phyloP scores from a whole-genome alignment of 2,888 invertebrate species.

The Eristalinus sepulchralis region DNA sequence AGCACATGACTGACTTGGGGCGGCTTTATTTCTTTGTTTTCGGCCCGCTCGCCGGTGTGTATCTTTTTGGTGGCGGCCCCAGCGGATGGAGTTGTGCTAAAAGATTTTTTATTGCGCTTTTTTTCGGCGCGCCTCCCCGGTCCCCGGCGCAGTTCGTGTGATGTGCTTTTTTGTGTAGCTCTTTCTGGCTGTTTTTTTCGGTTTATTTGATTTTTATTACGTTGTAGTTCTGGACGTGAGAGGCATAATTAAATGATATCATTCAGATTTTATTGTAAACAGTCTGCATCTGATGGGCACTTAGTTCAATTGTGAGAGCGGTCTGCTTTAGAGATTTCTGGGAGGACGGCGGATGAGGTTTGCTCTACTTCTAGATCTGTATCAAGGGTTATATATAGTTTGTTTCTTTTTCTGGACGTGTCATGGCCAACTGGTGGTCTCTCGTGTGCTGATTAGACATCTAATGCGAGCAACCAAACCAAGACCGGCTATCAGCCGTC shows the following conservation, averaged over 20 bases:
- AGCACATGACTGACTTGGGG: constrained; percentile 10
- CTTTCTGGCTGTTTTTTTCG: not conserved
- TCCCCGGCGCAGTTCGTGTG: not conserved
- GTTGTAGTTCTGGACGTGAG: constrained; percentile 39
- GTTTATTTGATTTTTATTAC: constrained; percentile 29
- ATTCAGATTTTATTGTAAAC: constrained; percentile 36
- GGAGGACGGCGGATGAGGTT: not conserved
- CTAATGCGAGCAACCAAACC: not conserved
- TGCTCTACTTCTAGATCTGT: not conserved
- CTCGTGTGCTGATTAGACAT: not conserved
- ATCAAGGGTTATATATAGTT: not conserved
- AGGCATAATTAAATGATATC: constrained; percentile 43
- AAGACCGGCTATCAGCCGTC: not conserved
- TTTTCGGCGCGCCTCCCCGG: not conserved
- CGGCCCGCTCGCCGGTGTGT: not conserved
- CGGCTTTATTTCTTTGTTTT: constrained; percentile 5
- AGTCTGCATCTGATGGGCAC: not conserved
- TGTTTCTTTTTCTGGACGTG: not conserved
- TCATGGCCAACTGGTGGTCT: not conserved
- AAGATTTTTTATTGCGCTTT: constrained; percentile 21
- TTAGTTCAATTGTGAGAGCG: not conserved
- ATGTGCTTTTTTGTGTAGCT: not conserved
- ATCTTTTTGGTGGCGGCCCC: constrained; percentile 5
- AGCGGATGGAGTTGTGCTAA: constrained; percentile 30
- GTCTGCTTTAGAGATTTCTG: not conserved